phyloP scores from a whole-genome alignment of 2,888 invertebrate genomes.

The Stenodera caucasica region DNA sequence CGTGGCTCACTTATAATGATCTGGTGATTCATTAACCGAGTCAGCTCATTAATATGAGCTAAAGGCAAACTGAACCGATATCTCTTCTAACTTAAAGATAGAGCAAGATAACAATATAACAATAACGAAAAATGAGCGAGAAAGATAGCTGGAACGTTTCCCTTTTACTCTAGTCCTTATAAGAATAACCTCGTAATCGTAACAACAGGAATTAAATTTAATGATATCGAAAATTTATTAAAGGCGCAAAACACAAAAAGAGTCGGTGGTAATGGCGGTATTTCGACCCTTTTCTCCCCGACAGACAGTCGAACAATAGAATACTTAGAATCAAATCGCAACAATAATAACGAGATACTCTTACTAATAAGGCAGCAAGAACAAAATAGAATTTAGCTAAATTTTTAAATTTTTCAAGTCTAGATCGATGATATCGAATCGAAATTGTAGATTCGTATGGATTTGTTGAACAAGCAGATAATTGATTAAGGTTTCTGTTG shows the following conservation, averaged over 20 bases:
- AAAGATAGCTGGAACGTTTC: constrained; percentile 19
- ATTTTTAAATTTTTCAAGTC: too few relatives aligned
- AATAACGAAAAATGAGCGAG: not conserved
- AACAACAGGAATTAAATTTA: constrained; percentile 48
- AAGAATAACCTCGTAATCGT: constrained; percentile 47
- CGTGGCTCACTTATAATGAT: constrained; percentile 51
- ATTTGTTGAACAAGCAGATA: not conserved
- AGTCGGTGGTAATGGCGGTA: not conserved
- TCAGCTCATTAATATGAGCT: constrained; percentile 51
- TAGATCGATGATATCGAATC: too few relatives aligned
- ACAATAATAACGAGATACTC: not conserved
- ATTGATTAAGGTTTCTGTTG: constrained; percentile 17
- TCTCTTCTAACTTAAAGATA: not conserved
- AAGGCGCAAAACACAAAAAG: constrained; percentile 41
- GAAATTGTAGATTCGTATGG: not conserved
- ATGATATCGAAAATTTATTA: constrained; percentile 47
- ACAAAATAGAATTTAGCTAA: not conserved
- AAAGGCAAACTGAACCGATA: constrained; percentile 32
- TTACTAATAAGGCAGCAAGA: not conserved
- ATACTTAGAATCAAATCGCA: not conserved
- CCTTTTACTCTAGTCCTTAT: constrained; percentile 12
- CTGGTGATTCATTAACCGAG: constrained; percentile 52
- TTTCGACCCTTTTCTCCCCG: too few relatives aligned
- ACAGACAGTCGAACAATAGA: not conserved
- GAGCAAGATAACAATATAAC: not conserved